Percentiles rank a stretch among this genome's conserved stretches.
These are phyloP conservation scores for Ctenicera cuprea DNA, from an alignment of 2,888 invertebrate genomes.

Conservation along the genomic window DNA sequence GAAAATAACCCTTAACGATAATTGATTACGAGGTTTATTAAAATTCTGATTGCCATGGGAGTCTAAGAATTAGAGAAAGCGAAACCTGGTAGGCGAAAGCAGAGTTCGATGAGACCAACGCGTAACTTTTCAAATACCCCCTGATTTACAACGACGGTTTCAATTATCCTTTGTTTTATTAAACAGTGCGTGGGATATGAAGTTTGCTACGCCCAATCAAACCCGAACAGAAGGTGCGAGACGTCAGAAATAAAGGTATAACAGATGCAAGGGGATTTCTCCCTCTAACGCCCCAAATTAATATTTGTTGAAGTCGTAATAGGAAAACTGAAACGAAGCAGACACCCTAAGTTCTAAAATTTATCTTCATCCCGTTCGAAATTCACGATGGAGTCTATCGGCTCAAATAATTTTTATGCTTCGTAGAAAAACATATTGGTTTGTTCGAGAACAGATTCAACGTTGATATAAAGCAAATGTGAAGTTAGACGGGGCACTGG, in stretches of 20 bases:
- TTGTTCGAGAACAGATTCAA: neutral
- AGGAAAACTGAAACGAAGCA: constrained; percentile 26
- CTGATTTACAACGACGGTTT: constrained; percentile 15
- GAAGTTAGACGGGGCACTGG: too few relatives aligned
- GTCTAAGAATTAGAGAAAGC: constrained; percentile 4
- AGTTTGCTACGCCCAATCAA: neutral
- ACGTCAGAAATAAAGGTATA: constrained; percentile 3
- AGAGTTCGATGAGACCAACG: constrained; percentile 7
- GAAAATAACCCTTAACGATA: neutral
- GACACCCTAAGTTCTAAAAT: constrained; percentile 10
- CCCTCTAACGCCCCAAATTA: constrained; percentile 14
- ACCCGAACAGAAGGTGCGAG: neutral
- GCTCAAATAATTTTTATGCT: constrained; percentile 21
- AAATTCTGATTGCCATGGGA: neutral
- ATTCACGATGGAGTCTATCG: neutral
- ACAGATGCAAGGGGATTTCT: constrained; percentile 26
- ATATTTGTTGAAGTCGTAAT: constrained; percentile 34
- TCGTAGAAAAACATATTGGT: constrained; percentile 11
- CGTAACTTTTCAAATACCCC: constrained; percentile 8
- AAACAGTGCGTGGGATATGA: neutral
- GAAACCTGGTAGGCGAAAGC: neutral
- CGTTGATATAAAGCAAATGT: too few relatives aligned
- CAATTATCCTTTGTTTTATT: constrained; percentile 24
- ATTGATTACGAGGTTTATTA: constrained; percentile 11
- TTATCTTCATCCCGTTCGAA: constrained; percentile 22